Base-by-base conservation (phyloP, 1,140 invertebrate genomes). In the Aphaenogaster floridana region DNA sequence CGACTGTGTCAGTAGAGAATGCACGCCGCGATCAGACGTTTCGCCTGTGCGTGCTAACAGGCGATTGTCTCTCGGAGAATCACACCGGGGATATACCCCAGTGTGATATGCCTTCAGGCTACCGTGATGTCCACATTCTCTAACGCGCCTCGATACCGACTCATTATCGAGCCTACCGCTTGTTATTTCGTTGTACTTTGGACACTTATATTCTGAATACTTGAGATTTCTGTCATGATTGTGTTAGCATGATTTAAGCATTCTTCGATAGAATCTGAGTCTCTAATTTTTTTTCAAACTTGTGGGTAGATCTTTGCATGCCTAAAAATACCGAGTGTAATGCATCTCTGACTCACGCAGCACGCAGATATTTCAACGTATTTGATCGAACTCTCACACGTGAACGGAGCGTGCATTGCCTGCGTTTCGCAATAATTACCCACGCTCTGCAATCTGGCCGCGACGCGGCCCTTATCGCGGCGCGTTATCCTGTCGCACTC, bases 381-480 rank as follows among this genome's bases (percentile, higher is more conserved):
- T 63, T 28, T n/a, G 45, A 61, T 34, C 42, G 76, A 78, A 48
- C 15, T 48, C 21, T 34, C 15, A 39, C 15, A 28, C 28, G 48
- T 48, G 39, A 77, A 63, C 21, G 17, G 36, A 34, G 15, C 52
- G 59, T 36, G 77, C 42, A 11, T 48, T 61, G 28, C 34, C 28
- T 61, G 57, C 7, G 34, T 76, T 84, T 84, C 69, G 80, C 34
- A 74, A 74, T 74, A 61, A 84, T 74, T 74, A 84, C 13, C 17
- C 28, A 34, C 71, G 34, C 54, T 39, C 45, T 48, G 34, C 48
- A 61, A 83, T 72, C 68, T 61, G 68, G 9, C 36, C 9, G 21
- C 68, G 52, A 66, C n/a, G 39, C 57, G 45, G 50, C 39, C 80
- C 68, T 74, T 76, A 84, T 84, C 54, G 54, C 42, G 42, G 3